Percentiles rank a stretch among this genome's conserved stretches.
phyloP scores from a whole-genome alignment of 2,888 invertebrate species.

The Drosophila suboccidentalis region DNA sequence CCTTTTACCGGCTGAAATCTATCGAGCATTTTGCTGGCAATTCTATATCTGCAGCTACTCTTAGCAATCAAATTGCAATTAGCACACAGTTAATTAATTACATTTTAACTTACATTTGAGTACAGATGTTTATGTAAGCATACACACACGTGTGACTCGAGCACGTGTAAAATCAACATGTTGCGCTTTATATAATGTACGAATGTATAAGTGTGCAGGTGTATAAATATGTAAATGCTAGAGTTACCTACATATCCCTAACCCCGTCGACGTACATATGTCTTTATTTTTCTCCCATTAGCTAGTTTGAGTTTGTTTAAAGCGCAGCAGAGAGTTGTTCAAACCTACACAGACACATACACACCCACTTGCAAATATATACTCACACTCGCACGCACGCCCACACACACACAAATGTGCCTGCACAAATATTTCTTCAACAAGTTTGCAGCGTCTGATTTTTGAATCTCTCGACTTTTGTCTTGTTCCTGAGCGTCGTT shows the following conservation, averaged over 20 bases:
- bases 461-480: conserved; percentile 73
- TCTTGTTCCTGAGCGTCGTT: conserved; percentile 25
- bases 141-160: conserved; percentile 38
- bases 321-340: conserved; percentile 56
- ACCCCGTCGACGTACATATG: conserved; percentile 8
- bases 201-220: neutral
- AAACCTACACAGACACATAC: neutral
- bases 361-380: neutral
- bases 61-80: conserved; percentile 72
- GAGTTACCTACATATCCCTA: neutral
- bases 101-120: conserved; percentile 52
- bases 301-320: conserved; percentile 36
- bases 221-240: conserved; percentile 3
- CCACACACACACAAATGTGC: conserved; percentile 16
- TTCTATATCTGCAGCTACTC: conserved; percentile 14
- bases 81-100: conserved; percentile 73
- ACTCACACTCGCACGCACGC: conserved; percentile 2
- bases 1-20: conserved; percentile 4
- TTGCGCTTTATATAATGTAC: conserved; percentile 52
- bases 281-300: conserved; percentile 36
- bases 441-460: conserved; percentile 77
- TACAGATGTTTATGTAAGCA: neutral
- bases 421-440: conserved; percentile 72
- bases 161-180: conserved; percentile 77
- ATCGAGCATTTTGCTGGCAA: conserved; percentile 13